Base-by-base conservation (phyloP, 2,888 invertebrate species). In the Flexamia atlantica region DNA sequence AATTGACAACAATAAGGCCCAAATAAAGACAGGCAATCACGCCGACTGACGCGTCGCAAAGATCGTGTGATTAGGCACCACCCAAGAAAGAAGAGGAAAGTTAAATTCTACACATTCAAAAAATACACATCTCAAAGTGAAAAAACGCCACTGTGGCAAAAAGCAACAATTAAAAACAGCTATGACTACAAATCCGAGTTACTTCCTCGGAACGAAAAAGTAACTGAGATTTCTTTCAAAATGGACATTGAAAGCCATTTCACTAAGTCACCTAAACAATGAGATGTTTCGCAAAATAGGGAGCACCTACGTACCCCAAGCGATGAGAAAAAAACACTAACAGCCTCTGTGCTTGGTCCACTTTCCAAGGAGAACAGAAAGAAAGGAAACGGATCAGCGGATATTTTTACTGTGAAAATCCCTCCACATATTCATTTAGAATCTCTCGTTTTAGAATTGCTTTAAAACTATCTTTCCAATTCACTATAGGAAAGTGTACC, bases 241-340 rank as follows among this genome's bases (percentile, higher is more conserved):
- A 50, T 76, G 46, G 76, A 76, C 76, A 76, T 30, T 76, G 46
- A 76, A 76, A 76, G 76, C 76, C 76, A 50, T 76, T 76, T 82
- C 53, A 72, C 82, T 82, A 82, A 85, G 83, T 79, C 80, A 86
- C 85, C 87, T 87, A 87, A 86, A 87, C 87, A 87, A 86, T 85
- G 87, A 87, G 87, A 87, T 86, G 83, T 84, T 84, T 68, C 40
- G 80, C 70, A 81, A 80, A 83, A 80, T 80, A 40, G 84, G 84
- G 84, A 81, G 84, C 80, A 32, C 81, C 81, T 81, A 84, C 50
- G 81, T 80, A 80, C 84, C 68, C 84, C 84, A 84, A 84, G 84
- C 84, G 30, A 76, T 70, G 68, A 84, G 70, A 84, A 84, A 81
- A 68, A 72, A 82, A 82, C 82, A 82, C 82, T 82, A 82, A 82